Evolutionary conservation across 1,140 invertebrate species (phyloP).

Genomic region (Latrodectus geometricus): DNA sequence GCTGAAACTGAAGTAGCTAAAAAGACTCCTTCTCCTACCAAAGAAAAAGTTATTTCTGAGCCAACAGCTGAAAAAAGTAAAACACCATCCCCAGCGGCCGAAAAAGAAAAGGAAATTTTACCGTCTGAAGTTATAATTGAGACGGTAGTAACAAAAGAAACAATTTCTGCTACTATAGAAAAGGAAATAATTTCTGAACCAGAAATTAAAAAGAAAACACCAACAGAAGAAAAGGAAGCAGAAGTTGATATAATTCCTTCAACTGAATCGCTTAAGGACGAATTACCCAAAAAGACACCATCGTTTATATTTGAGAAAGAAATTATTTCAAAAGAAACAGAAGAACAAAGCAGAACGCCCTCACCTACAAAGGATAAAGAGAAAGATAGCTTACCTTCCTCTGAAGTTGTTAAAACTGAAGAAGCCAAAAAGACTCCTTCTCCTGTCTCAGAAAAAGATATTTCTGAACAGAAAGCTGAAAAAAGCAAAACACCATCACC

Average conservation of each 20-base stretch:
- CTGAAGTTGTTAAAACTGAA: too few species aligned
- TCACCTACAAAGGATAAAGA: conserved; percentile 62
- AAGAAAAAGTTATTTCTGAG: neutral
- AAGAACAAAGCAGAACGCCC: neutral
- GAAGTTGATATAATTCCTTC: neutral
- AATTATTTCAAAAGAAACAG: neutral
- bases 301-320: neutral
- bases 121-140: neutral
- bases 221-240: neutral
- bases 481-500: too few species aligned
- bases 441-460: too few species aligned
- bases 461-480: too few species aligned
- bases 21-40: neutral
- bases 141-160: neutral
- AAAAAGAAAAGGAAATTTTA: neutral
- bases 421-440: too few species aligned
- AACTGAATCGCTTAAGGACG: neutral
- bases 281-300: neutral
- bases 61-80: neutral
- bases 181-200: neutral
- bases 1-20: neutral
- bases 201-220: neutral
- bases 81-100: neutral
- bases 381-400: conserved; percentile 51
- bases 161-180: neutral